Evolutionary conservation across 2,113 vertebrate species (phyloP).

Genomic region (Hippocampus abdominalis): DNA sequence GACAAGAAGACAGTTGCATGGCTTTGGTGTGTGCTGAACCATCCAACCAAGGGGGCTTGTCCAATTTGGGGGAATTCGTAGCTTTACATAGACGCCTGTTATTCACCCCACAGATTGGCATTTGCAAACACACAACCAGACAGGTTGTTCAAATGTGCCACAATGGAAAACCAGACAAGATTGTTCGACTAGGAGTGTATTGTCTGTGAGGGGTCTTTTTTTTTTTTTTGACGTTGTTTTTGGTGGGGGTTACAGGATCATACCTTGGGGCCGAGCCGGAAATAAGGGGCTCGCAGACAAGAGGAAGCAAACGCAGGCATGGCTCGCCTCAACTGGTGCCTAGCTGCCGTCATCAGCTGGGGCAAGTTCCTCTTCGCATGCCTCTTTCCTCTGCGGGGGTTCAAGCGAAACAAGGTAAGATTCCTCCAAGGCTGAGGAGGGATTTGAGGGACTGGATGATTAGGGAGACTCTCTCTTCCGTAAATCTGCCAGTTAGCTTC

Average conservation of each 20-base stretch:
- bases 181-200: slow-evolving; percentile 29
- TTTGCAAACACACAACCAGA: slow-evolving; percentile 50
- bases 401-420: slow-evolving; percentile 75
- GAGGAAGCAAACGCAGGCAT: slow-evolving; percentile 66
- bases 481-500: slow-evolving; percentile 17
- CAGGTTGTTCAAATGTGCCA: slow-evolving; percentile 33
- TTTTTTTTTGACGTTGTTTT: slow-evolving; percentile 15
- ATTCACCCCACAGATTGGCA: slow-evolving; percentile 45
- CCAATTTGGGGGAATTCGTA: slow-evolving; percentile 48
- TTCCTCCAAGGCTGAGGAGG: slow-evolving; percentile 6
- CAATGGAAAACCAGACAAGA: slow-evolving; percentile 12
- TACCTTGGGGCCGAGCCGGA: slow-evolving; percentile 32
- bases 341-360: slow-evolving; percentile 83
- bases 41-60: slow-evolving; percentile 33
- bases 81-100: slow-evolving; percentile 11
- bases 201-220: slow-evolving; percentile 27
- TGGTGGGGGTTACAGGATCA: slow-evolving; percentile 42
- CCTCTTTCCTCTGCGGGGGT: slow-evolving; percentile 77
- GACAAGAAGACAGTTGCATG: slow-evolving; percentile 36
- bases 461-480: slow-evolving; percentile 18
- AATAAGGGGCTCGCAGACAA: slow-evolving; percentile 61
- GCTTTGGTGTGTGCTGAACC: slow-evolving; percentile 45
- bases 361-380: slow-evolving; percentile 84
- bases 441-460: slow-evolving; percentile 13
- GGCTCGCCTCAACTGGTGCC: slow-evolving; percentile 84